phyloP scores from a whole-genome alignment of 1,140 invertebrate genomes.

The Pseudoatta argentina region DNA sequence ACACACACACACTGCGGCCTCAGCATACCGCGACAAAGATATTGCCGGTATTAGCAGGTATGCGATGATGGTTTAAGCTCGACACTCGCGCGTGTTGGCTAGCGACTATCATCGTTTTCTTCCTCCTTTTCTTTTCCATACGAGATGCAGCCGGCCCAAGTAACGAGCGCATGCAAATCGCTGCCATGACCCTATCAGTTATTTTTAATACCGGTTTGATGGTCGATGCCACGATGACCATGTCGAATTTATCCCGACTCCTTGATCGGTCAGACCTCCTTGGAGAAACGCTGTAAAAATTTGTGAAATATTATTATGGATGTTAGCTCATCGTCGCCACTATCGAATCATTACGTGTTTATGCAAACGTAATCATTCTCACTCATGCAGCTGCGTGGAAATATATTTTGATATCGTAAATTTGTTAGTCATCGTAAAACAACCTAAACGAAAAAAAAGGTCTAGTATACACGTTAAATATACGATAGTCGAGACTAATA shows the following conservation, averaged over 20 bases:
- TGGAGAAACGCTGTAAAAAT: constrained; percentile 39
- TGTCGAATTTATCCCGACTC: constrained; percentile 65
- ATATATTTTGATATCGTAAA: not conserved
- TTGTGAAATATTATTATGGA: constrained; percentile 66
- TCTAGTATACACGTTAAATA: not conserved
- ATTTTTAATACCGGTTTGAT: constrained; percentile 74
- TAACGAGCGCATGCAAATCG: constrained; percentile 76
- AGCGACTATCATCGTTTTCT: not conserved
- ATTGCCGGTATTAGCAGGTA: constrained; percentile 69
- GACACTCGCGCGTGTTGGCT: constrained; percentile 4
- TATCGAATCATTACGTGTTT: constrained; percentile 58
- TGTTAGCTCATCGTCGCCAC: constrained; percentile 47
- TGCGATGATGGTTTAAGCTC: constrained; percentile 68
- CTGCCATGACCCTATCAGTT: constrained; percentile 72
- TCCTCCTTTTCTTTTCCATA: not conserved
- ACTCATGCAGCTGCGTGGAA: not conserved
- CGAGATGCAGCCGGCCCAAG: constrained; percentile 17
- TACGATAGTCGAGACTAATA: not conserved
- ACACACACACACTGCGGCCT: not conserved
- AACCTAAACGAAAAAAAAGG: not conserved
- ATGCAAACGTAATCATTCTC: constrained; percentile 47
- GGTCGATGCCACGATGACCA: constrained; percentile 37
- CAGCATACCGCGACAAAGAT: constrained; percentile 68
- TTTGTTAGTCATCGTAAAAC: not conserved
- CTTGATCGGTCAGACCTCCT: constrained; percentile 48